Conservation (phyloP, 2,113 vertebrate species). For the Ariopsis seemanni region DNA sequence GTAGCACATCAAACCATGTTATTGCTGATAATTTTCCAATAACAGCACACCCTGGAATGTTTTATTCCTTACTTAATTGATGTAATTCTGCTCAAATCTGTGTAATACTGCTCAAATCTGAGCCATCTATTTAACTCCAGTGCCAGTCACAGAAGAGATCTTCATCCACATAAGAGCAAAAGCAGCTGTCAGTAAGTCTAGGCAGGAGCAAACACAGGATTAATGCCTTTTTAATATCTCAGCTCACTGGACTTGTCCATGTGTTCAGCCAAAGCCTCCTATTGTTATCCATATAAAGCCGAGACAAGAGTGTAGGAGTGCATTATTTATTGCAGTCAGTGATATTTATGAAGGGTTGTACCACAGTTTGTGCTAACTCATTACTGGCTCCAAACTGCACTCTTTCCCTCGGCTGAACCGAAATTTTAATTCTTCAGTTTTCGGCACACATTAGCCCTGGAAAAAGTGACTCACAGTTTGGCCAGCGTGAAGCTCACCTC, state of each 20-base stretch:
- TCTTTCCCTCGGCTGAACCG: background rate
- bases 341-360: background rate
- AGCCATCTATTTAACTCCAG: background rate
- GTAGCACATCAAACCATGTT: background rate
- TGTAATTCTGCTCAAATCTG: background rate
- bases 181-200: background rate
- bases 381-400: background rate
- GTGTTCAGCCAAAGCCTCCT: conserved; percentile 11
- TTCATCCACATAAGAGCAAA: conserved; percentile 3
- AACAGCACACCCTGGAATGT: background rate
- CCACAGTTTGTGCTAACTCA: conserved; percentile 14
- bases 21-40: background rate
- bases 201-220: background rate
- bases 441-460: background rate
- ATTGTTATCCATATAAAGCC: conserved; percentile 12
- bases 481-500: conserved; percentile 29
- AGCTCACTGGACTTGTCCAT: conserved; percentile 10
- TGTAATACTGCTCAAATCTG: background rate
- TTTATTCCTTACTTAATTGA: background rate
- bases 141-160: background rate
- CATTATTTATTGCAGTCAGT: conserved; percentile 13
- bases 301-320: background rate
- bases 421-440: conserved; percentile 25
- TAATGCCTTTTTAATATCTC: conserved; percentile 28
- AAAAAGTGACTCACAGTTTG: conserved; percentile 37